Evolutionary conservation across 2,797 vertebrate species (phyloP), one percentile per base, ranked within the genome.

Genomic region (Bufotes viridis): DNA sequence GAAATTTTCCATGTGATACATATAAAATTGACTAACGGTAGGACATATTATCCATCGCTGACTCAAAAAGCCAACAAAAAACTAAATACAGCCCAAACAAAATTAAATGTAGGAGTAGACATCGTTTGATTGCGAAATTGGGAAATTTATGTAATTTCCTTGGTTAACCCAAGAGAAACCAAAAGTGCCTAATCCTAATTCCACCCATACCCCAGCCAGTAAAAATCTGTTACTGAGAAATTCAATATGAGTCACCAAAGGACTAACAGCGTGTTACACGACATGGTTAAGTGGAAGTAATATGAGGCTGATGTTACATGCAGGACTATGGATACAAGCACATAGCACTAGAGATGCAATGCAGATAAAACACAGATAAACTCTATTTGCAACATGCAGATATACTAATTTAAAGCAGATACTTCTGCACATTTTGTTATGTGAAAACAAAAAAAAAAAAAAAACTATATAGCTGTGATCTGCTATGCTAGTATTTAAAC

Each of bases 401-500:
- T 72, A 57, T 26, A 80, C 58, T 11, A 26, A 24, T 60, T 58
- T 78, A 24, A 24, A 24, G 8, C 22, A 51, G 20, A 49, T 20
- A 53, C 42, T 74, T 22, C 24, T 78, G 51, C 57, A 7, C 55
- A 57, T 17, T 29, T 34, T 34, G 26, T 24, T 15, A 34, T 26
- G 42, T 18, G 26, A 15, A 18, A 26, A 20, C 61, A 29, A 80
- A 29, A 17, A 57, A 61, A 26, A 20, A 80, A 29, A 80, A 29
- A 17, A 57, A 61, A 1, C 1, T 29, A 18, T 29, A 5, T 60
- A 60, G 24, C 53, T 61, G 29, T 72, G 55, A 60, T 80, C 55
- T 80, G 61, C 78, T 58, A 57, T n/a, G 7, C 53, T 58, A 24
- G 55, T 79, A 53, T 58, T 80, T 80, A 80, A 80, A 60, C 78